Evolutionary conservation across 2,113 vertebrate species (phyloP), one percentile per base, ranked within the genome.

Genomic region (Origma solitaria): DNA sequence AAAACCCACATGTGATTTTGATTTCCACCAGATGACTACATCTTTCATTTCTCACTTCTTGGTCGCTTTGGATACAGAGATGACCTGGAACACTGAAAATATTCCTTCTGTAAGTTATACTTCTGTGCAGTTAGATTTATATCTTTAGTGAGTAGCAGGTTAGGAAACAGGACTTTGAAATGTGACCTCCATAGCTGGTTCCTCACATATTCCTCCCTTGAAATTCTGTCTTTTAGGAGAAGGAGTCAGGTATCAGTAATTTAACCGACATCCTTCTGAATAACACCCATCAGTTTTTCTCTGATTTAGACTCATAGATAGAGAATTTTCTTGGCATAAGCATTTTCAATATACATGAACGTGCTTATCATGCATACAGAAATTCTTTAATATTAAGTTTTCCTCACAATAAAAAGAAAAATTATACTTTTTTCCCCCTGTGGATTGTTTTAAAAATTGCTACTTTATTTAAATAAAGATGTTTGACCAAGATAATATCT

Each of bases 361-460:
- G 0, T 60, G n/a, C 9, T 50, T 68, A 82, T 20, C 6, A 8
- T 24, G 13, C 4, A 53, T 12, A 44, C 4, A 57, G 17, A 66
- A 82, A 30, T 3, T 7, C 0, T 58, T 53, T 40, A 25, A 13
- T 4, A 10, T 11, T 47, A 42, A 20, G 47, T 54, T 60, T 69
- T 87, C 12, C 62, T 72, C 10, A 42, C 13, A 17, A 53, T 49
- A n/a, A 12, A 50, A 79, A 56, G 4, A 65, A 78, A 47, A 69
- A 37, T 0, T 0, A 33, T 1, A 40, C 3, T 13, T 27, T 44
- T 16, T 40, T 35, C 50, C 31, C 11, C 17, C 3, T 49, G 3
- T 44, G 44, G 2, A 3, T 45, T 64, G 2, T 21, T 88, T 80
- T 49, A 24, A 51, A 77, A 49, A 5, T 66, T 82, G 8, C 1